Base-by-base conservation (phyloP, 2,797 vertebrate species). In the Paramormyrops hopkinsi region DNA sequence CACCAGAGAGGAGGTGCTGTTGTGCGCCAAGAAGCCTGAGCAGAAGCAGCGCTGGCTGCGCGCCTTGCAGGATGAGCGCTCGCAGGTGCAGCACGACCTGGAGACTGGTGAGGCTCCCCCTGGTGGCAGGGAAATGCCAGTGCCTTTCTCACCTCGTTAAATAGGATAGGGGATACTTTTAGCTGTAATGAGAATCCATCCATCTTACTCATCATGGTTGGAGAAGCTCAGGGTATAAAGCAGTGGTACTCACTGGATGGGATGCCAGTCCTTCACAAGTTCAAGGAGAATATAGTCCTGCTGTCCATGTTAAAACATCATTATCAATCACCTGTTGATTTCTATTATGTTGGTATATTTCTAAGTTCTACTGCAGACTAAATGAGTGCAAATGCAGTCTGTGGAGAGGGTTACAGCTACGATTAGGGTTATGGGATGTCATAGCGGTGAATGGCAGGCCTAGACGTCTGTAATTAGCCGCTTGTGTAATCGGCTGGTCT, bases 21-120 rank as follows among this genome's bases (percentile, higher is more conserved):
- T 99, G 89, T 97, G 97, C 46, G 96, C 97, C 93, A 98, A 97
- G 93, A 99, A 99, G 90, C 97, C 97, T 0, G 98, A 98, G 93
- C 97, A 98, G 92, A 99, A 99, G 82, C 96, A 97, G 87, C 97
- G 97, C 86, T 99, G 98, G 98, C 94, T 98, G 29, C 95, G 97
- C 88, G 98, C 98, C 0, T 98, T 99, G 33, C 91, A 95, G 48
- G 97, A 97, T 0, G 98, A 99, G 93, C 96, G 97, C 92, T 96
- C 93, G 79, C 98, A 98, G 93, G 98, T 99, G 91, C 97, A 96
- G 90, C 96, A 97, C 0, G 98, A 99, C 94, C 95, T 94, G 2
- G 97, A 99, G 92, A 98, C 97, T 92, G 98, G 97, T 99, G 91
- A 89, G 93, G 76, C 17, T 2, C 25, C 86, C 17, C 37, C 33